phyloP scores from a whole-genome alignment of 2,888 invertebrate genomes.

The Chalcis sispes region DNA sequence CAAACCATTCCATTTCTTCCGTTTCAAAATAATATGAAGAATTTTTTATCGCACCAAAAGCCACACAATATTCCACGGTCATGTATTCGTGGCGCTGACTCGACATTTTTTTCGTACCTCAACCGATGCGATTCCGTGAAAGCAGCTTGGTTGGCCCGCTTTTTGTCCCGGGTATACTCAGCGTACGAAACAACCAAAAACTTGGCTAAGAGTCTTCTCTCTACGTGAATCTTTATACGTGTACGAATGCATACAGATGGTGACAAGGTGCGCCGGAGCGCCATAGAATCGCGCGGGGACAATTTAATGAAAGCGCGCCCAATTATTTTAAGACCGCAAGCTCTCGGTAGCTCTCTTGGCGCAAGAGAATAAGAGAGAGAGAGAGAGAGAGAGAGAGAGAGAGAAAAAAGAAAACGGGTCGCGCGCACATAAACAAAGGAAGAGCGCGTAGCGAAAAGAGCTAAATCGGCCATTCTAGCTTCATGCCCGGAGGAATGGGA shows the following conservation, averaged over 20 bases:
- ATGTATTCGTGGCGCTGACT: background rate
- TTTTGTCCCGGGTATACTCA: background rate
- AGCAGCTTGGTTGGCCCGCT: background rate
- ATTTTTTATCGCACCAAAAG: no score
- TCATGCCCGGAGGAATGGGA: constrained; percentile 17
- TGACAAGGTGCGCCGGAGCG: no score
- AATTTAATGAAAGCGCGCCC: constrained; percentile 42
- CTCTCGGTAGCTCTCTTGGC: no score
- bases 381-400: background rate
- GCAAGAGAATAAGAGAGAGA: background rate
- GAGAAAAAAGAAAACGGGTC: no score
- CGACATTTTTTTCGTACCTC: background rate
- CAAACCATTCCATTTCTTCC: no score
- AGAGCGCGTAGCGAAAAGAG: constrained; percentile 30
- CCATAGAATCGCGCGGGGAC: constrained; percentile 12
- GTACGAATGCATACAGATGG: no score
- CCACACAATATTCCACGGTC: no score
- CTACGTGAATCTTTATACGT: background rate
- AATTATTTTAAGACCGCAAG: constrained; percentile 38
- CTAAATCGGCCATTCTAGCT: constrained; percentile 43
- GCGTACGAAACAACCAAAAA: constrained; percentile 17
- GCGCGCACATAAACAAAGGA: no score
- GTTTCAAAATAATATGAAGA: no score
- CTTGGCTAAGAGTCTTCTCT: background rate
- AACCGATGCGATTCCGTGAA: background rate